Base-by-base conservation (phyloP, 2,888 invertebrate species). In the Leuctra nigra region DNA sequence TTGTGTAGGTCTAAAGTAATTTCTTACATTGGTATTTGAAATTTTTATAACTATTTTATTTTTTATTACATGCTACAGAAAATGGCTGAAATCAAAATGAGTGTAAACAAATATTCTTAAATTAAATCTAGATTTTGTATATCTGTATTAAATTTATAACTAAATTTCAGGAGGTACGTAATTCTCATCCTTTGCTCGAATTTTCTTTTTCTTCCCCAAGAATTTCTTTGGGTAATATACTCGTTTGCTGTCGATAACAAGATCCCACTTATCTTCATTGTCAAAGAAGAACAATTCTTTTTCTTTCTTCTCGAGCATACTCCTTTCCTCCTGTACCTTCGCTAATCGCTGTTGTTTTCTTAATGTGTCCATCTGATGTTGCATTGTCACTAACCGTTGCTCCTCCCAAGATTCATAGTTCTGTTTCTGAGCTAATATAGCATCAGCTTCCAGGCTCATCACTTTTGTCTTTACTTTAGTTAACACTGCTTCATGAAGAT, bases 161-260 rank as follows among this genome's bases (percentile, higher is more conserved):
- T n/a, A n/a, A n/a, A 87, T 76, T 71, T 85, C 84, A 50, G 88
- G 88, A 59, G 88, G 87, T 63, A 87, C 72, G 72, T 88, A 89
- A 63, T 76, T 75, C 25, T 82, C 82, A 66, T 83, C 82, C 54
- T 70, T 67, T 57, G 69, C 70, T 60, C 72, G 74, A 29, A 74
- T 69, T 50, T 69, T 71, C 66, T 73, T 78, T 63, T 77, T 78
- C 63, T 76, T 79, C 33, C 71, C 73, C 63, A 71, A 71, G 71
- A 68, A 72, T 59, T 68, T 66, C 59, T 73, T 74, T 1, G 71
- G 73, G 62, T 75, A 72, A 36, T 61, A 71, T 2, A 72, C 73
- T 68, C 70, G 75, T 68, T 77, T 83, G 68, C 70, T 78, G 66
- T 82, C 83, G 64, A 89, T 86, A 68, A 79, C 69, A 46, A 90